Evolutionary conservation across 2,888 invertebrate species (phyloP).

Genomic region (Tromatobia lineatoria): DNA sequence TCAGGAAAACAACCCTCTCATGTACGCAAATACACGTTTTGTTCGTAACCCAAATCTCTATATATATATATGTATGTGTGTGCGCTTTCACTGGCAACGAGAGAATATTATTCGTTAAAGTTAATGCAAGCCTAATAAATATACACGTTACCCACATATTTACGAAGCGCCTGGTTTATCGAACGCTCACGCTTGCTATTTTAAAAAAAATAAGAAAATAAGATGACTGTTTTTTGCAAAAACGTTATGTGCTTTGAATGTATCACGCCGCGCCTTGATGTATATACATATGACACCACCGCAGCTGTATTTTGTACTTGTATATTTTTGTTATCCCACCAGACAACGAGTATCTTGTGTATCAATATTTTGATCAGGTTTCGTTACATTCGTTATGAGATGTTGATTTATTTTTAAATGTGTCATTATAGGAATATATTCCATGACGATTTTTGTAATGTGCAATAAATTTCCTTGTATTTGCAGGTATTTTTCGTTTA

Average conservation of each 20-base stretch:
- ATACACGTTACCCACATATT: slow-evolving; percentile 50
- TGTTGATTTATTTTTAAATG: neutral
- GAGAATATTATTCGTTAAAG: neutral
- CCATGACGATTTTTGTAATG: slow-evolving; percentile 55
- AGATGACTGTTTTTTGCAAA: slow-evolving; percentile 33
- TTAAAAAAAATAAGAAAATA: slow-evolving; percentile 38
- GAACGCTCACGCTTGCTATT: slow-evolving; percentile 69
- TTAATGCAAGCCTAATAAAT: slow-evolving; percentile 51
- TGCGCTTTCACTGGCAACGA: slow-evolving; percentile 55
- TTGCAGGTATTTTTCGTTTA: slow-evolving; percentile 65
- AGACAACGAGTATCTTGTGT: slow-evolving; percentile 25
- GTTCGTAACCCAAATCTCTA: slow-evolving; percentile 56
- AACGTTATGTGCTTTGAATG: slow-evolving; percentile 68
- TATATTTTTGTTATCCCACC: slow-evolving; percentile 28
- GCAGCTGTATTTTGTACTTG: slow-evolving; percentile 35
- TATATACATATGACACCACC: slow-evolving; percentile 40
- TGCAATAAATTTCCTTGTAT: slow-evolving; percentile 71
- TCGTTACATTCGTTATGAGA: neutral
- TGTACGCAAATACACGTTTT: slow-evolving; percentile 79
- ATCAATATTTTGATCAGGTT: slow-evolving; percentile 14
- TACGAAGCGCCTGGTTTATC: slow-evolving; percentile 52
- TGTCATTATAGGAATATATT: slow-evolving; percentile 19
- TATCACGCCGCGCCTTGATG: slow-evolving; percentile 65
- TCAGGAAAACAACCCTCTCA: slow-evolving; percentile 85
- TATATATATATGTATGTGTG: slow-evolving; percentile 8